Evolutionary conservation across 2,888 invertebrate genomes (phyloP).

Genomic region (Mechanitis mazaeus): DNA sequence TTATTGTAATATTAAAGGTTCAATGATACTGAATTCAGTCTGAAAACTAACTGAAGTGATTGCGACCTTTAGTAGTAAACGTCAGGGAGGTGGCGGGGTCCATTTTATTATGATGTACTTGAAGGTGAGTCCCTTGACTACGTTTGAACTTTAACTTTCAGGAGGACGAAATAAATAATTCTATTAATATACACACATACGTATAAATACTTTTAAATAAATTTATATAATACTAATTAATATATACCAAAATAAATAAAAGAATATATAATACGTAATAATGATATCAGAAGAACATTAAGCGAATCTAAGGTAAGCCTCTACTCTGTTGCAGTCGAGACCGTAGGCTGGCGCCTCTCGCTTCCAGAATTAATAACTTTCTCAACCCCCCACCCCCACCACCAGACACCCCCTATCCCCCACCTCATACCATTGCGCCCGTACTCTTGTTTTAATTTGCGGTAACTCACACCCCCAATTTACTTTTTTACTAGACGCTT

Average conservation of each 20-base stretch:
- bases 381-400: conserved; percentile 46
- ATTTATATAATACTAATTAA: too few species aligned
- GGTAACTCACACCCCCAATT: conserved; percentile 15
- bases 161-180: conserved; percentile 15
- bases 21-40: not conserved
- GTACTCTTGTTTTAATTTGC: conserved; percentile 43
- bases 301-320: conserved; percentile 69
- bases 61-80: conserved; percentile 2
- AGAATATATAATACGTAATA: conserved; percentile 35
- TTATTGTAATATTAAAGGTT: not conserved
- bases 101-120: conserved; percentile 16
- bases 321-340: conserved; percentile 66
- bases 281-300: conserved; percentile 68
- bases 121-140: conserved; percentile 23
- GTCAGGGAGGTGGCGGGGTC: conserved; percentile 11
- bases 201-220: too few species aligned
- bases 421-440: conserved; percentile 38
- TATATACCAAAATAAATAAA: too few species aligned
- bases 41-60: conserved; percentile 3
- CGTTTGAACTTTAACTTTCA: conserved; percentile 26
- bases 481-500: conserved; percentile 6
- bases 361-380: conserved; percentile 76
- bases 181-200: too few species aligned
- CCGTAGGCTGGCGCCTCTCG: conserved; percentile 72
- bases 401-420: conserved; percentile 39